phyloP scores from a whole-genome alignment of 2,113 vertebrate species.

The Callipepla squamata region DNA sequence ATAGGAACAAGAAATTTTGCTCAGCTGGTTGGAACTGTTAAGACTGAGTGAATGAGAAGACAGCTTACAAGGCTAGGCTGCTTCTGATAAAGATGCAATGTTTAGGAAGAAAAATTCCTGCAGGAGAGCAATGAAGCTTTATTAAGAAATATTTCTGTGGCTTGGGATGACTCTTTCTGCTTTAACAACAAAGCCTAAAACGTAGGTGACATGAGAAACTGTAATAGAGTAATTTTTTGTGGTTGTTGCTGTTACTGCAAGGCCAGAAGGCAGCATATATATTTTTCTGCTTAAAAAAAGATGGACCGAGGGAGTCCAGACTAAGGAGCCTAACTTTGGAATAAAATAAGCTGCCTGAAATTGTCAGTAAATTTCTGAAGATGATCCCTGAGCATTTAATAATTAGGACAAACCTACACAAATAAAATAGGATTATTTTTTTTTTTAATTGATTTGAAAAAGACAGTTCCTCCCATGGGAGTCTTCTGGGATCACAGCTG shows the following conservation, averaged over 20 bases:
- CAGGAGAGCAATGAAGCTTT: background rate
- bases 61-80: background rate
- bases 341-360: background rate
- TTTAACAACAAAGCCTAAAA: background rate
- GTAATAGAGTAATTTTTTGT: background rate
- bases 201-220: background rate
- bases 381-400: background rate
- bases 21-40: background rate
- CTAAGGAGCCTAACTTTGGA: background rate
- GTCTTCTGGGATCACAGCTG: constrained; percentile 2
- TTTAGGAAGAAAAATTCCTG: background rate
- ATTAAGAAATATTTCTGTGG: background rate
- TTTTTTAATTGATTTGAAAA: background rate
- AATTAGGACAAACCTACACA: background rate
- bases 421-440: background rate
- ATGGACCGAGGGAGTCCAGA: background rate
- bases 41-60: background rate
- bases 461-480: background rate
- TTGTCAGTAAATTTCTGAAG: background rate
- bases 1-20: background rate
- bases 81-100: background rate
- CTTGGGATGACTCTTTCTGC: background rate
- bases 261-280: background rate
- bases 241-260: background rate
- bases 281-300: background rate